Percentiles rank a stretch among this genome's conserved stretches.
phyloP scores from a whole-genome alignment of 2,113 vertebrate genomes.

The Dermatemys mawii region DNA sequence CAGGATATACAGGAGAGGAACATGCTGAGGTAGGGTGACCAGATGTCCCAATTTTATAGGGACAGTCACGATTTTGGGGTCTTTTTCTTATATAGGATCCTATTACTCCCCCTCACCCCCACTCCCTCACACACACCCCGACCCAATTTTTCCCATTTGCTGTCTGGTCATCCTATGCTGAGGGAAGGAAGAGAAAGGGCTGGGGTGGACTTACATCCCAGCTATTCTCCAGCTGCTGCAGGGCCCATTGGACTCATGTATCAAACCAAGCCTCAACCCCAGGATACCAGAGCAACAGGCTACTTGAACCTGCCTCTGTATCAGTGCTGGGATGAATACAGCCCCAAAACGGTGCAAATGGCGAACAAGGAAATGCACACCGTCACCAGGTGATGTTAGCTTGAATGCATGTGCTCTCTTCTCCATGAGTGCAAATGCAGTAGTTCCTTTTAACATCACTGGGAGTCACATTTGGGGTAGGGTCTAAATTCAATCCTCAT shows the following conservation, averaged over 20 bases:
- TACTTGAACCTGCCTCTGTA: not conserved
- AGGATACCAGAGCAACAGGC: not conserved
- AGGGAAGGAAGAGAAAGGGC: not conserved
- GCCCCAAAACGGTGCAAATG: not conserved
- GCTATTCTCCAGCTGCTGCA: not conserved
- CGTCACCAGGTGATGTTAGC: slow-evolving; percentile 25
- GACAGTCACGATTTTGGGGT: too few relatives aligned
- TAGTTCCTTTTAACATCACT: not conserved
- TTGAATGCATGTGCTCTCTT: not conserved
- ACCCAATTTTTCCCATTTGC: too few relatives aligned
- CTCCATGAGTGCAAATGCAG: not conserved
- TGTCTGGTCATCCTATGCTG: too few relatives aligned
- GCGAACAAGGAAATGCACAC: not conserved
- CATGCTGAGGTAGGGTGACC: too few relatives aligned
- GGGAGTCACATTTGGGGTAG: not conserved
- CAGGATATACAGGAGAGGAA: too few relatives aligned
- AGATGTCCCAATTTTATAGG: too few relatives aligned
- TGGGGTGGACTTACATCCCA: not conserved
- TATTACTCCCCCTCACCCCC: too few relatives aligned
- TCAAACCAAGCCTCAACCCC: not conserved
- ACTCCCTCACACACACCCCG: too few relatives aligned
- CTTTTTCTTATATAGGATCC: too few relatives aligned
- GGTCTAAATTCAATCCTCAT: slow-evolving; percentile 8
- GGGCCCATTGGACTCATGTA: not conserved
- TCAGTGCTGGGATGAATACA: not conserved